Base-by-base conservation (phyloP, 2,888 invertebrate genomes). In the Argyra leucocephala region DNA sequence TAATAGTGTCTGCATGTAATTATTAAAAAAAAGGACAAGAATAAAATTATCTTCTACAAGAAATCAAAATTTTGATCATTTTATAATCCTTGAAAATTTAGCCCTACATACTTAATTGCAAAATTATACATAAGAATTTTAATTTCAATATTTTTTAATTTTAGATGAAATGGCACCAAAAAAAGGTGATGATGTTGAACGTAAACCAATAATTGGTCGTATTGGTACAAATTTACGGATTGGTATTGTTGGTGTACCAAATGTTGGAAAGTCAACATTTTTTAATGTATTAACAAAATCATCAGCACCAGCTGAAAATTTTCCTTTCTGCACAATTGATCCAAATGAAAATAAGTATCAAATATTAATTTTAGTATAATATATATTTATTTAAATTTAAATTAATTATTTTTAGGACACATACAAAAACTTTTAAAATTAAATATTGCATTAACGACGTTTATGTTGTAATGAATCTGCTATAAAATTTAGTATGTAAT, bases 261-360 rank as follows among this genome's bases (percentile, higher is more conserved):
- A 99, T 83, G 98, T 99, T 68, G 99, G 98, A 68, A 99, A 99
- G 81, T 97, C 97, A 10, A 98, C 99, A 63, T 98, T 99, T 83
- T 99, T 99, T 85, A 99, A 99, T 82, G 96, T 98, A 24, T 82
- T 99, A 69, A 99, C 99, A 36, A 96, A 98, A 80, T 96, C 96
- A 78, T 90, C 92, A 75, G 98, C 95, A 7, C 90, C 96, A 65
- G 99, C 99, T 64, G 99, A 98, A 79, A 99, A 99, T 80, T 99
- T 98, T 78, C 98, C 99, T 1, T 99, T 99, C 85, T 99, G 99
- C 84, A 99, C 99, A 80, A 99, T 99, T 78, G 97, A 99, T 82
- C 99, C 99, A 62, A 98, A 98, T 92, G 98, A 99, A 87, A 97
- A 94, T 96, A 93, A 95, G 95, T 94, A 89, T 88, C 58, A 36